A percentile compares a stretch with the other conserved stretches of the same genome.
These are phyloP conservation scores for Rhorus exstirpatorius DNA, from an alignment of 2,888 invertebrate genomes.

Conservation along the genomic window DNA sequence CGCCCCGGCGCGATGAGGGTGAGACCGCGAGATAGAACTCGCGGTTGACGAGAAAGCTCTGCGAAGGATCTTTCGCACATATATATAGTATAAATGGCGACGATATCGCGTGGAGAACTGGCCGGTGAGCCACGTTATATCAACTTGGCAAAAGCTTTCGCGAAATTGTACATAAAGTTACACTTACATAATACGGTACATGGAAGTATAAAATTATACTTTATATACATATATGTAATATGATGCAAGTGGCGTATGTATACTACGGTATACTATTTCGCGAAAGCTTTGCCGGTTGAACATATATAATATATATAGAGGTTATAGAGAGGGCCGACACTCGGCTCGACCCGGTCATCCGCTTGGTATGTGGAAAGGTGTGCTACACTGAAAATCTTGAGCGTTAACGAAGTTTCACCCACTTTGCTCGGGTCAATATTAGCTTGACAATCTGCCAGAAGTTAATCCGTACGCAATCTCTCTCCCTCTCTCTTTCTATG, in stretches of 20 bases:
- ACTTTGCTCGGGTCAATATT: slow-evolving; percentile 63
- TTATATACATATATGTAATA: background rate
- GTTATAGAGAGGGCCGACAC: slow-evolving; percentile 4
- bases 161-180: slow-evolving; percentile 28
- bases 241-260: background rate
- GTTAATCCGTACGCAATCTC: slow-evolving; percentile 59
- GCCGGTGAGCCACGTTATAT: background rate
- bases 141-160: background rate
- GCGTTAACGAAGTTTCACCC: slow-evolving; percentile 61
- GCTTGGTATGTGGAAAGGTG: background rate
- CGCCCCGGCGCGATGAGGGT: background rate
- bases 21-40: slow-evolving; percentile 28
- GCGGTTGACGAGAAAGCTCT: slow-evolving; percentile 17
- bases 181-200: background rate
- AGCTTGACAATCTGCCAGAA: slow-evolving; percentile 61
- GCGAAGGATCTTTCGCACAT: slow-evolving; percentile 9
- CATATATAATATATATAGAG: background rate
- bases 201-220: background rate
- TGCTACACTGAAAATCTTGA: slow-evolving; percentile 49
- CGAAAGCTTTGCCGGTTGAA: background rate
- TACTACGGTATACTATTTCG: slow-evolving; percentile 9
- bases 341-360: slow-evolving; percentile 46
- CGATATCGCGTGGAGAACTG: slow-evolving; percentile 4
- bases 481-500: background rate
- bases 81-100: slow-evolving; percentile 12